Evolutionary conservation across 2,797 vertebrate species (phyloP), one percentile per base, ranked within the genome.

Genomic region (Pantherophis alleghaniensis): DNA sequence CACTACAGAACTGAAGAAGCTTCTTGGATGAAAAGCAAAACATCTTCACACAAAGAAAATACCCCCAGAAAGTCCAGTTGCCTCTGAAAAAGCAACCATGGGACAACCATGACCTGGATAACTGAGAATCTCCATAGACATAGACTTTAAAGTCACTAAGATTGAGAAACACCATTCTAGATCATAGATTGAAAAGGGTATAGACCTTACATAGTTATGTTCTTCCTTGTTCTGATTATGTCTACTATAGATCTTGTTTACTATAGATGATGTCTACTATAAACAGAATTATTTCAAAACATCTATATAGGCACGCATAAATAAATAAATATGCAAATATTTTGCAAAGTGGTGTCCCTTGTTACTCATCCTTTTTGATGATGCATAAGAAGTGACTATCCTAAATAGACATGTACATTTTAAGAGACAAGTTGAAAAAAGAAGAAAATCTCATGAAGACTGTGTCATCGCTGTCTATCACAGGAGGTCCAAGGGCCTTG

Each of bases 391-490:
- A 42, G 24, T 20, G 18, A 60, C 42, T 32, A 86, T 26, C 4
- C 22, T 92, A 56, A 87, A 2, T 0, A 92, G 20, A 87, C 91
- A 92, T 0, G 55, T 79, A 94, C 92, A 87, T 91, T 74, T 37
- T 88, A 42, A 32, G 11, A 18, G 55, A 12, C 4, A 20, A 22
- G 37, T 20, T 26, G 66, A 59, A 91, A 26, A 18, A 47, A 47
- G 7, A 47, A 47, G 7, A 83, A 86, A 92, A 94, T 94, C 37
- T 95, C 92, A 96, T 94, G 92, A 92, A 91, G 42, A 3, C 86
- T 66, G n/a, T 1, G 4, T 24, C 92, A 95, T 96, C 92, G 94
- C 95, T 95, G 92, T 86, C 32, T 0, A 13, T 69, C 94, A 92
- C 87, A 47, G 37, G 37, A 47, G 20, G 18, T 24, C 74, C 37